These are phyloP conservation scores for Xylota segnis DNA, from an alignment of 2,888 invertebrate genomes.

Conservation along the genomic window DNA sequence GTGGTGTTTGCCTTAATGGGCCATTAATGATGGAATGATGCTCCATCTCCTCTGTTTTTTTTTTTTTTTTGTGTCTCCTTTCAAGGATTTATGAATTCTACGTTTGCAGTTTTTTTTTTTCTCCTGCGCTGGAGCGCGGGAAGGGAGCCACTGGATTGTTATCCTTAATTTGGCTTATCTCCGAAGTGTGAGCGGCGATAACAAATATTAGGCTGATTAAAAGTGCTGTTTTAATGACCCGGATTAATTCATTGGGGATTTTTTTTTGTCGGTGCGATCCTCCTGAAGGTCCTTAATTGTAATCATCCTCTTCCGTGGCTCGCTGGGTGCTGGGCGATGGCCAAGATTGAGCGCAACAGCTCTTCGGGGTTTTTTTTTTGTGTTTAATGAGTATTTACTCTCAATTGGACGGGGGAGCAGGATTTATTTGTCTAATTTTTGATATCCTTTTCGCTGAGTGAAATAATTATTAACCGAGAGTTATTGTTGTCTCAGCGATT, in stretches of 20 bases:
- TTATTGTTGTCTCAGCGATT: conserved; percentile 7
- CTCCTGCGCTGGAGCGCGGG: neutral
- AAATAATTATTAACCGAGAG: conserved; percentile 2
- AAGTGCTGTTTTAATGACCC: conserved; percentile 67
- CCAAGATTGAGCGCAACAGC: conserved; percentile 38
- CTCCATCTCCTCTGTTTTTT: neutral
- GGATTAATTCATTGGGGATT: conserved; percentile 53
- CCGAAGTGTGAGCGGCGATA: conserved; percentile 45
- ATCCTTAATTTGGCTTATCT: conserved; percentile 68
- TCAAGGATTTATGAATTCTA: conserved; percentile 47
- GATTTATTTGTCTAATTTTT: conserved; percentile 47
- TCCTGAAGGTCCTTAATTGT: conserved; percentile 33
- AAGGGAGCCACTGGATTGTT: conserved; percentile 53
- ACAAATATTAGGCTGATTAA: conserved; percentile 65
- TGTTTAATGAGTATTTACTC: conserved; percentile 26
- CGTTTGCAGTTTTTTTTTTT: conserved; percentile 17
- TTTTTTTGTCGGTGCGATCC: neutral
- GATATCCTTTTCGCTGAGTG: conserved; percentile 19
- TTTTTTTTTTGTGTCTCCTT: neutral
- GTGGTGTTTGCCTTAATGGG: conserved; percentile 67
- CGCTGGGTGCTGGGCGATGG: conserved; percentile 5
- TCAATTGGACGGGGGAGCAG: conserved; percentile 31
- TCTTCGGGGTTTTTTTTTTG: neutral
- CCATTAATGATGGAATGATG: conserved; percentile 71
- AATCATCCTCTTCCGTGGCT: conserved; percentile 35